Conservation (phyloP, 2,797 vertebrate genomes). For the Gallinago stenura region DNA sequence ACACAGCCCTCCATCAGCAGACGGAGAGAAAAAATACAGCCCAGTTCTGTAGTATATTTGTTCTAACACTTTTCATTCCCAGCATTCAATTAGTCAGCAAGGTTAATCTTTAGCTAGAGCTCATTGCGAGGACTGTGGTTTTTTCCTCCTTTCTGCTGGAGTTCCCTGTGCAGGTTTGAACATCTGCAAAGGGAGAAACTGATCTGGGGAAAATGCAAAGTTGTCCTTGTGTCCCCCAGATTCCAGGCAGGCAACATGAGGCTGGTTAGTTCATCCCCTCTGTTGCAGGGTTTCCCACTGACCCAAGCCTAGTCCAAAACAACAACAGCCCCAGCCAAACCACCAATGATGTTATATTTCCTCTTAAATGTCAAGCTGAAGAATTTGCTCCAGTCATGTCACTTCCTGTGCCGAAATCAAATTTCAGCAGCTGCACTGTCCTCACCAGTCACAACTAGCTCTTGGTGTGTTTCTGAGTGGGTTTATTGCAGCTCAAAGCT, state of each 20-base stretch:
- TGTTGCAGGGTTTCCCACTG: background rate
- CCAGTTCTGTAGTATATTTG: background rate
- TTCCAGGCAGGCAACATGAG: rapidly evolving
- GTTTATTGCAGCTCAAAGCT: slow-evolving; percentile 13
- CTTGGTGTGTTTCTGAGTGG: background rate
- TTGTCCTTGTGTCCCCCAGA: background rate
- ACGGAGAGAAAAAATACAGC: background rate
- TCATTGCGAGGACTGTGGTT: background rate
- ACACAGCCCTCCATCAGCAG: background rate
- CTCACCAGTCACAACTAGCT: slow-evolving; percentile 4
- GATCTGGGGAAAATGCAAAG: background rate
- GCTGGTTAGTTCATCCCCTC: background rate
- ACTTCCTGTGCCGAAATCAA: background rate
- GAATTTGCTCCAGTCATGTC: slow-evolving; percentile 43
- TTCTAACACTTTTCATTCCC: background rate
- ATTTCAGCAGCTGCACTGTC: background rate
- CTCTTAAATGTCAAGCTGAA: slow-evolving; percentile 39
- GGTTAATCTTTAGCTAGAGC: slow-evolving; percentile 64
- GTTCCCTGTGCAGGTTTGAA: background rate
- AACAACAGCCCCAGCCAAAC: slow-evolving; percentile 31
- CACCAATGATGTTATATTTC: background rate
- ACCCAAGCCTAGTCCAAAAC: background rate
- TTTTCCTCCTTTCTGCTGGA: background rate
- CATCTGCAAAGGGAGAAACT: background rate
- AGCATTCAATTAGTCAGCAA: background rate